phyloP scores from a whole-genome alignment of 2,888 invertebrate species.

The Cerastis rubricosa region DNA sequence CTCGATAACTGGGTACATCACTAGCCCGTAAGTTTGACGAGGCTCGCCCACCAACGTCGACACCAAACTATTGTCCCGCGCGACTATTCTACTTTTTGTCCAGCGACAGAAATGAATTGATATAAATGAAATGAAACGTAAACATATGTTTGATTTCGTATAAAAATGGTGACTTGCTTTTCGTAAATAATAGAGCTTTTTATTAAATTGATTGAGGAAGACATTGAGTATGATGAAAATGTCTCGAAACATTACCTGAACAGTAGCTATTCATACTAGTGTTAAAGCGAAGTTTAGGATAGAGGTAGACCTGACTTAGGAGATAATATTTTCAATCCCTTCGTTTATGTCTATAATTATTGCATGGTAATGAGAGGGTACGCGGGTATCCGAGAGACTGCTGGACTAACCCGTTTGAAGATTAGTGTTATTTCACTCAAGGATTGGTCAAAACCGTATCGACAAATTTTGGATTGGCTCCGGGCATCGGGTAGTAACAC shows the following conservation, averaged over 20 bases:
- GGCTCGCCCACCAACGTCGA: constrained; percentile 61
- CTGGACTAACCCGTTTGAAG: neutral
- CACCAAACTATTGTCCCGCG: constrained; percentile 71
- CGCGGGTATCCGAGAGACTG: neutral
- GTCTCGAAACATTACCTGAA: neutral
- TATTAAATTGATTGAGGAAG: constrained; percentile 26
- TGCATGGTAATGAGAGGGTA: neutral
- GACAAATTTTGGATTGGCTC: neutral
- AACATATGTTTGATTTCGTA: constrained; percentile 44
- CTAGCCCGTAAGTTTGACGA: constrained; percentile 66
- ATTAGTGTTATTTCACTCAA: neutral
- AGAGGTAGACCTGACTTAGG: neutral
- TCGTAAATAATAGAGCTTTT: constrained; percentile 19
- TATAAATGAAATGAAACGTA: constrained; percentile 71
- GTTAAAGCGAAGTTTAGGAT: neutral
- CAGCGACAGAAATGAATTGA: constrained; percentile 72
- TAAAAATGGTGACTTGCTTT: constrained; percentile 23
- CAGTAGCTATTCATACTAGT: neutral
- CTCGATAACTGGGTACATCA: constrained; percentile 49
- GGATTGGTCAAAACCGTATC: neutral
- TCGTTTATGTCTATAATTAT: neutral
- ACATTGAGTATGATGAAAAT: constrained; percentile 4
- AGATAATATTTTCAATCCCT: neutral
- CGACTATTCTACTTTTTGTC: constrained; percentile 73
- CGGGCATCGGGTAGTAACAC: neutral